Evolutionary conservation across 1,140 invertebrate genomes (phyloP), one percentile per base, ranked within the genome.

Genomic region (Anastrepha obliqua): DNA sequence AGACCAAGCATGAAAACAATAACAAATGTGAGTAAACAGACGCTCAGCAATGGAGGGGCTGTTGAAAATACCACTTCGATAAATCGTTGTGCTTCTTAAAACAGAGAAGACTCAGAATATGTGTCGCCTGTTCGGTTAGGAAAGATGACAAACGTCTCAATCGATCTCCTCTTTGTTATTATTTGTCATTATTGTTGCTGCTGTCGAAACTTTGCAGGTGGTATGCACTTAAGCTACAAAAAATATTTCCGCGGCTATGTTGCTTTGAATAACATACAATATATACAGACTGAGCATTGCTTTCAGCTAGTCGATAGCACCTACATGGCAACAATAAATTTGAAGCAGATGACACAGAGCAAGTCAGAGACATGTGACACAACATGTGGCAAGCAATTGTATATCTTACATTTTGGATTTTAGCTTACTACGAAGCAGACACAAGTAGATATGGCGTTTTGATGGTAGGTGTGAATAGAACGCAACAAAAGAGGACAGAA

Each of bases 121-220:
- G 67, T 74, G 67, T 17, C 67, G 42, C 67, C 4, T 47, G 67
- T 15, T 3, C 42, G 67, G 39, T 74, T 2, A 3, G 67, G 15
- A 15, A 15, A 74, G 39, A 74, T 47, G 67, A 74, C 67, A 74
- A 74, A 74, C 44, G 67, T 74, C 67, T 74, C 67, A 74, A 74
- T 74, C 67, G 67, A 74, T 74, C 67, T 47, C 4, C 17, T 74
- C 1, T 20, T 15, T 74, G 51, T 9, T 55, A 55, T 55, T 55
- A 55, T 7, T 55, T 55, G 5, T 55, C 5, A 9, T 9, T 55
- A 9, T 55, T 55, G 51, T 55, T 55, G 51, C 9, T 55, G 51
- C 9, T 55, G 51, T 1, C 9, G 51, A 55, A 55, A 62, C 60
- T 62, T 62, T 13, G 60, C 60, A 55, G 51, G 51, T 55, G 5